Base-by-base conservation (phyloP, 37 sponge, comb jelly and placozoan species). In the Amphimedon queenslandica region DNA sequence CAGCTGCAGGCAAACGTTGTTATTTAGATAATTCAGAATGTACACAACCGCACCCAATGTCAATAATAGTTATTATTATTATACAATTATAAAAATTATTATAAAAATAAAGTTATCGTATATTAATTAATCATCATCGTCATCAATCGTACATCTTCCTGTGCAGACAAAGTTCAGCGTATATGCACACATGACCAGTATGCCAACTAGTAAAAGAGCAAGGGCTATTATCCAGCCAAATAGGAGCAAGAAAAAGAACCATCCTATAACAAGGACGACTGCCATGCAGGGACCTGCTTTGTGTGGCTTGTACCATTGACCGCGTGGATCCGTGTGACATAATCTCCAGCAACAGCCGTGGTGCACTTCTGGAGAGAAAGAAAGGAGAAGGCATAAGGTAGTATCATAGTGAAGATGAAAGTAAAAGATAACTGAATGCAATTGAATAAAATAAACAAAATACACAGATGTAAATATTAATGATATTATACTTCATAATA, bases 241-340 rank as follows among this genome's bases (percentile, higher is more conserved):
- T 29, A 82, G 28, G 8, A 82, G 27, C 24, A 88, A 38, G 63
- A 88, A 74, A 37, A 88, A 20, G 36, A 88, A 53, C 88, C 88
- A 88, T 27, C 79, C 83, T 3, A 88, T 42, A 37, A 88, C 43
- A 5, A 88, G 88, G 68, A 88, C 38, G 69, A 73, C 40, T 0
- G 79, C 78, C 5, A 73, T 88, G 68, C 71, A 34, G 37, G 55
- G 56, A 2, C 88, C 88, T 10, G 88, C 88, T 30, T 82, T 88
- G 75, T 88, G 88, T 13, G 88, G 88, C 39, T 78, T 78, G 68
- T 73, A 88, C 88, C 88, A 88, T 24, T 37, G 27, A 11, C 88
- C 88, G 2, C 60, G 57, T 3, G 82, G 78, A 69, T 88, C 83
- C 8, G 83, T 82, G 79, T 88, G 88, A 37, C 71, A 88, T 13